A percentile compares a stretch with the other conserved stretches of the same genome.
These are phyloP conservation scores for Triplophysa yarkandensis DNA, from an alignment of 2,797 vertebrate species.

Conservation along the genomic window DNA sequence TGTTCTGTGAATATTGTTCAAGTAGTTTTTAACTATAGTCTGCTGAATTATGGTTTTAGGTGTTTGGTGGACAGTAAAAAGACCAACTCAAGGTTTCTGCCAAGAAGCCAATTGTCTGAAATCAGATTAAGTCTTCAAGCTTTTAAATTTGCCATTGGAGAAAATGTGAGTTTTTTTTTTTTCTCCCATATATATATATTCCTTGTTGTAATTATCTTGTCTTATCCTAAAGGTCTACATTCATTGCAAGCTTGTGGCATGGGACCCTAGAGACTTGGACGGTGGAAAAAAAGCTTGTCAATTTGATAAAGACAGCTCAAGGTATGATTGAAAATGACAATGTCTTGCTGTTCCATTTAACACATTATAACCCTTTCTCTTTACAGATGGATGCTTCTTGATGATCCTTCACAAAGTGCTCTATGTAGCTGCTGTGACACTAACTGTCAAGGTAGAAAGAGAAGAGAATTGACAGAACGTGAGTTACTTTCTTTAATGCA, in stretches of 20 bases:
- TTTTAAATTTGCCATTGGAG: constrained; percentile 70
- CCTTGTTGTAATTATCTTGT: background rate
- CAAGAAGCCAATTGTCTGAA: constrained; percentile 63
- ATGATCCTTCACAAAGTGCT: constrained; percentile 61
- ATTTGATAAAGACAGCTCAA: constrained; percentile 60
- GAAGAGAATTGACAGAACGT: constrained; percentile 41
- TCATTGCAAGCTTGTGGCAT: constrained; percentile 75
- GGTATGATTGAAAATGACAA: constrained; percentile 54
- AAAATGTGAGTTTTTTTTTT: constrained; percentile 60
- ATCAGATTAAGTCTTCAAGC: constrained; percentile 71
- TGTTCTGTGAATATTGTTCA: background rate
- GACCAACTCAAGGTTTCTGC: constrained; percentile 67
- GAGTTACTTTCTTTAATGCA: background rate
- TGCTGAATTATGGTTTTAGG: constrained; percentile 50
- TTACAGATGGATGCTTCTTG: constrained; percentile 73
- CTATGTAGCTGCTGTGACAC: constrained; percentile 75
- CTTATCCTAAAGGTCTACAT: constrained; percentile 74
- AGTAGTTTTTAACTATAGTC: background rate
- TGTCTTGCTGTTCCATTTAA: background rate
- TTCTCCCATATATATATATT: too few relatives aligned
- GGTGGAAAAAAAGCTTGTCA: constrained; percentile 76
- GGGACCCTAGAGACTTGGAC: constrained; percentile 67
- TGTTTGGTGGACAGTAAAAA: constrained; percentile 75
- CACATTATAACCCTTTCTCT: background rate
- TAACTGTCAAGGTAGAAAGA: constrained; percentile 64